phyloP scores from a whole-genome alignment of 2,113 vertebrate genomes.

The Callionymus lyra region DNA sequence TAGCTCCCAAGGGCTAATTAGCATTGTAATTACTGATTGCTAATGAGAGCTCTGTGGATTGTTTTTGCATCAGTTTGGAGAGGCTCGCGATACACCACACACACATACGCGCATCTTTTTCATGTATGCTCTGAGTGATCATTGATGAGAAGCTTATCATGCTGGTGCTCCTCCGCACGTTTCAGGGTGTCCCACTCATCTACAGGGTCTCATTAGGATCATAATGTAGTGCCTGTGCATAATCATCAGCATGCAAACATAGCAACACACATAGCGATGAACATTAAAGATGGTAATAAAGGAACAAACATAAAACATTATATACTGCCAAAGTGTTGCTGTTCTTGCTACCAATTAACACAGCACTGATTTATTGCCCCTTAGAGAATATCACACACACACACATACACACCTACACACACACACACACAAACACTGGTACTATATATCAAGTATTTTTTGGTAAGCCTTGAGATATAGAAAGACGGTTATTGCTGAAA shows the following conservation, averaged over 20 bases:
- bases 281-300: conserved; percentile 57
- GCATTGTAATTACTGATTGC: conserved; percentile 99
- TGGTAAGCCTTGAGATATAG: too few species aligned
- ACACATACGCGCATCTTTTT: conserved; percentile 19
- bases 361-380: conserved; percentile 46
- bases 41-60: conserved; percentile 79
- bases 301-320: conserved; percentile 65
- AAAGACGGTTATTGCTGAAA: too few species aligned
- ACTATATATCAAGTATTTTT: too few species aligned
- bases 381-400: conserved; percentile 6
- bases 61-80: conserved; percentile 56
- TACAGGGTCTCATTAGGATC: conserved; percentile 51
- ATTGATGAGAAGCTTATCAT: conserved; percentile 64
- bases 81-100: conserved; percentile 19
- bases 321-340: conserved; percentile 64
- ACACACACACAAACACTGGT: too few species aligned
- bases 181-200: conserved; percentile 53
- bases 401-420: too few species aligned
- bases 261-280: conserved; percentile 22
- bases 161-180: conserved; percentile 57
- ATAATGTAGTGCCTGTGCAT: conserved; percentile 48
- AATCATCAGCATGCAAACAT: conserved; percentile 17
- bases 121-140: conserved; percentile 49
- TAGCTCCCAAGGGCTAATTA: conserved; percentile 96
- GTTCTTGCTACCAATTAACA: conserved; percentile 63